A percentile compares a stretch with the other conserved stretches of the same genome.
phyloP scores from a whole-genome alignment of 2,113 vertebrate genomes.

The Sclerurus mexicanus region DNA sequence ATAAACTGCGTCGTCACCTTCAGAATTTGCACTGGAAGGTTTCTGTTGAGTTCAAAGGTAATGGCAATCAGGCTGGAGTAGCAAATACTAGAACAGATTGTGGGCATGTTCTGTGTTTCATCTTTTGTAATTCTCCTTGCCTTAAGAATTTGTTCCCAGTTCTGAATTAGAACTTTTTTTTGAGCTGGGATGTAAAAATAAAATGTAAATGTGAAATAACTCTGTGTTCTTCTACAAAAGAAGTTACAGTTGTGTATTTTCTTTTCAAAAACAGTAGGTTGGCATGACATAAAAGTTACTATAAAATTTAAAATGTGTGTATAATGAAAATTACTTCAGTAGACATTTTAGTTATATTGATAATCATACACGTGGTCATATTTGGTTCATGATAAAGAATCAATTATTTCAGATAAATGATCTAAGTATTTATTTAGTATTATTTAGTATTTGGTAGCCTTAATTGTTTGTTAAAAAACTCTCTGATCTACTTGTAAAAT shows the following conservation, averaged over 20 bases:
- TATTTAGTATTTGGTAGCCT: background rate
- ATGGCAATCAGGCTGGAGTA: background rate
- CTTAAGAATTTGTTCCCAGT: background rate
- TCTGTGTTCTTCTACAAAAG: background rate
- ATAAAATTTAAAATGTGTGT: background rate
- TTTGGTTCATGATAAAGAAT: background rate
- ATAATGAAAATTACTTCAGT: background rate
- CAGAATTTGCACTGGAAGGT: constrained; percentile 98
- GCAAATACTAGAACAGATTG: background rate
- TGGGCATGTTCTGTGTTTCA: background rate
- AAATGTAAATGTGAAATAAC: background rate
- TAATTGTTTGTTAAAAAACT: background rate
- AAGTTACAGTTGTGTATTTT: background rate
- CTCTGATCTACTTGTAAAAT: background rate
- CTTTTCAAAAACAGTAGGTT: background rate
- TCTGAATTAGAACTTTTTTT: background rate
- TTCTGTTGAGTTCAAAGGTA: constrained; percentile 96
- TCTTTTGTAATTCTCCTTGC: background rate
- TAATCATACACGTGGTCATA: background rate
- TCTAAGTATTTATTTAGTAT: background rate
- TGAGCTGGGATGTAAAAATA: background rate
- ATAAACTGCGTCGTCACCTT: constrained; percentile 91
- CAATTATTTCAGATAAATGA: background rate
- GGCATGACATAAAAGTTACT: background rate
- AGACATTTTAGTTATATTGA: background rate